A percentile compares a stretch with the other conserved stretches of the same genome.
phyloP scores from a whole-genome alignment of 1,140 invertebrate species.

The Drosophila arawakana region DNA sequence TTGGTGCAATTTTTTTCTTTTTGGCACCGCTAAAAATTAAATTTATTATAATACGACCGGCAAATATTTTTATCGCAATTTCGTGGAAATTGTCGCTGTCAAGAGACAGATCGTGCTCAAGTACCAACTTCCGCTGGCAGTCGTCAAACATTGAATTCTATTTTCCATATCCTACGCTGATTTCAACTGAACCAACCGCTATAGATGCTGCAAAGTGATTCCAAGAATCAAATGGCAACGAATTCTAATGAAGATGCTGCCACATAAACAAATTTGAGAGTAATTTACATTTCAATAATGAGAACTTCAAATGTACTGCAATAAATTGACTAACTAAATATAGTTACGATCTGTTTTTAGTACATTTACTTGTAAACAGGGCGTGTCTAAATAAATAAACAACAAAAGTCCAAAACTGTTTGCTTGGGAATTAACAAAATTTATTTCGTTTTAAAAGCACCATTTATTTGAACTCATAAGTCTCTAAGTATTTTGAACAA shows the following conservation, averaged over 20 bases:
- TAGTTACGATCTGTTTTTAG: neutral
- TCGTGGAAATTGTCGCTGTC: conserved; percentile 48
- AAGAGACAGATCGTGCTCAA: conserved; percentile 56
- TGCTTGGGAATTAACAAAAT: neutral
- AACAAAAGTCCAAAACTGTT: conserved; percentile 9
- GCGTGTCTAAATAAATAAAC: conserved; percentile 15
- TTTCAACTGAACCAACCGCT: neutral
- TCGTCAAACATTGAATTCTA: conserved; percentile 28
- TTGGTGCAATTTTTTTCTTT: conserved; percentile 15
- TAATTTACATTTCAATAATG: neutral
- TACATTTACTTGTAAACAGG: neutral
- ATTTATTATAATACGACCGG: conserved; percentile 52
- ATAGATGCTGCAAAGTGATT: conserved; percentile 19
- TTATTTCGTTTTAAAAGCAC: conserved; percentile 9
- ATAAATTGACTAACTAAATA: conserved; percentile 1
- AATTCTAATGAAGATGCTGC: neutral
- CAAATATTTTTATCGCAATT: conserved; percentile 52
- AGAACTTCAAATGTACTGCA: neutral
- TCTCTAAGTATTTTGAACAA: conserved; percentile 20
- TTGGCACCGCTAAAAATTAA: conserved; percentile 52
- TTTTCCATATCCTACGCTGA: neutral
- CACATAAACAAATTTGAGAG: neutral
- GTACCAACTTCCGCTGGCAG: conserved; percentile 32
- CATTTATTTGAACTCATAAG: conserved; percentile 15
- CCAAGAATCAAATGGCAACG: conserved; percentile 20